phyloP scores from a whole-genome alignment of 2,797 vertebrate species.

The Peromyscus eremicus region DNA sequence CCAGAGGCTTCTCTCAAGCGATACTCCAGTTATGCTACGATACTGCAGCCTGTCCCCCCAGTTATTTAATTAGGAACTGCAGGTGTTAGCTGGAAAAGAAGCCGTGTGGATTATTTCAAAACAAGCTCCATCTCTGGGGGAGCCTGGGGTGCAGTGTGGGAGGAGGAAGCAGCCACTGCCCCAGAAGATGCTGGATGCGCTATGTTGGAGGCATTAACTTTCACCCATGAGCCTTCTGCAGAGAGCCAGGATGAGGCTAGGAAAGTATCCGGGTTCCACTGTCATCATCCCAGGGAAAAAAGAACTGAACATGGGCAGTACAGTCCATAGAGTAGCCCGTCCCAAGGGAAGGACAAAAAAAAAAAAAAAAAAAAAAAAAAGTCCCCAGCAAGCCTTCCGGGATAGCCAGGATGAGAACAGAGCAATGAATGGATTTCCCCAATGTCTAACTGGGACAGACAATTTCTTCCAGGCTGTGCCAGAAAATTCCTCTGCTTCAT shows the following conservation, averaged over 20 bases:
- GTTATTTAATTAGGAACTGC: slow-evolving; percentile 14
- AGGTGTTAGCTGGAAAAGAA: not conserved
- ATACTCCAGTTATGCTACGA: not conserved
- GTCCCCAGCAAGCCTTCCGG: not conserved
- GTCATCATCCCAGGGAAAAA: not conserved
- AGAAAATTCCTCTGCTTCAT: not conserved
- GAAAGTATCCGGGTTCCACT: not conserved
- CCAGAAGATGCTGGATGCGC: not conserved
- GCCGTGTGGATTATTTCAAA: not conserved
- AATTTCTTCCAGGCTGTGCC: not conserved
- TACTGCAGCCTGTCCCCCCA: not conserved
- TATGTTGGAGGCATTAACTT: not conserved
- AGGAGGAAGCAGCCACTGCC: not conserved
- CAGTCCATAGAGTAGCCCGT: not conserved
- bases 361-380: not conserved
- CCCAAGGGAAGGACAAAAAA: not conserved
- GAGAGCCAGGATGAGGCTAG: not conserved
- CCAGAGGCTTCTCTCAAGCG: not conserved
- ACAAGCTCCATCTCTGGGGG: not conserved
- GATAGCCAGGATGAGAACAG: not conserved
- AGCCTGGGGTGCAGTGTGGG: not conserved
- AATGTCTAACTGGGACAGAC: not conserved
- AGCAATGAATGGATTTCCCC: not conserved
- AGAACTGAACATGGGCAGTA: not conserved
- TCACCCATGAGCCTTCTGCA: not conserved